These are phyloP conservation scores for Rana temporaria DNA, from an alignment of 2,113 vertebrate genomes.

Conservation along the genomic window DNA sequence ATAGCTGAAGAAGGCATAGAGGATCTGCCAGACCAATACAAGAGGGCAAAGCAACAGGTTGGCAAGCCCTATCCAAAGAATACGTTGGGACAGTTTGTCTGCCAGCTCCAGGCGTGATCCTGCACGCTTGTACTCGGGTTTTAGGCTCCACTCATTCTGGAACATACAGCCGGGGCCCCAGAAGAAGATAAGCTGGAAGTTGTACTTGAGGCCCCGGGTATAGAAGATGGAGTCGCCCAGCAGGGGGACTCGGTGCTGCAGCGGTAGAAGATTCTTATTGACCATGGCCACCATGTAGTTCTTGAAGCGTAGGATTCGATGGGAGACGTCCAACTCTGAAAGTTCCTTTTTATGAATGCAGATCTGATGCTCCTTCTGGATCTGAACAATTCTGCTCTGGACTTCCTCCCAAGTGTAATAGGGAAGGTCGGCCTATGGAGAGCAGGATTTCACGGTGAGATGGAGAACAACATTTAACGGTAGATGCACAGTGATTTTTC, in stretches of 20 bases:
- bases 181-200: constrained; percentile 98
- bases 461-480: background rate
- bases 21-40: constrained; percentile 98
- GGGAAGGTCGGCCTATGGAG: constrained; percentile 85
- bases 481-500: constrained; percentile 4
- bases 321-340: constrained; percentile 93
- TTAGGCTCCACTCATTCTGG: constrained; percentile 96
- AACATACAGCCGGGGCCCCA: constrained; percentile 95
- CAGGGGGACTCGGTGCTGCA: constrained; percentile 86
- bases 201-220: constrained; percentile 96
- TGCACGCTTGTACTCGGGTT: constrained; percentile 91
- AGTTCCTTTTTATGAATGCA: constrained; percentile 98
- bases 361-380: constrained; percentile 98
- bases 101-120: constrained; percentile 91
- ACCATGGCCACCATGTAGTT: constrained; percentile 99
- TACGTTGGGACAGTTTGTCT: constrained; percentile 90
- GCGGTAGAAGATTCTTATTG: constrained; percentile 94
- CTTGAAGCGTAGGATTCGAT: constrained; percentile 97
- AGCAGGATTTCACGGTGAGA: background rate
- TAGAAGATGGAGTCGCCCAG: constrained; percentile 90
- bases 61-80: constrained; percentile 95
- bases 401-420: constrained; percentile 98
- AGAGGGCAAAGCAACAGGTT: constrained; percentile 96
- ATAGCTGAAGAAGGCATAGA: constrained; percentile 97
- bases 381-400: constrained; percentile 93